phyloP scores from a whole-genome alignment of 2,113 vertebrate species.

The Chloebia gouldiae region DNA sequence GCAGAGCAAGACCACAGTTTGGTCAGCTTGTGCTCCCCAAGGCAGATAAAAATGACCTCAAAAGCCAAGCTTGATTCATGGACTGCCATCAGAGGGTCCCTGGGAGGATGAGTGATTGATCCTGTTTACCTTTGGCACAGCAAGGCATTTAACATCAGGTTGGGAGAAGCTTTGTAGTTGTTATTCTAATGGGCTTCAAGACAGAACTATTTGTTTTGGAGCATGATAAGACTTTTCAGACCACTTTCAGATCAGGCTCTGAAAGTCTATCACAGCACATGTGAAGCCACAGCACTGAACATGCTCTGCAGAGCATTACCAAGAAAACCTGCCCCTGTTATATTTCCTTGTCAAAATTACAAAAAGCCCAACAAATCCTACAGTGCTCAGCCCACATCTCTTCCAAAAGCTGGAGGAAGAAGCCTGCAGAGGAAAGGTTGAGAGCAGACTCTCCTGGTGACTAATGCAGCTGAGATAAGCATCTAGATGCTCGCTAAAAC shows the following conservation, averaged over 20 bases:
- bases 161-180: slow-evolving; percentile 48
- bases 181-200: slow-evolving; percentile 26
- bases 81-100: neutral
- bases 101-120: slow-evolving; percentile 15
- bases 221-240: neutral
- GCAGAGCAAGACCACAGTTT: neutral
- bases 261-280: neutral
- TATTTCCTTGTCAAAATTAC: neutral
- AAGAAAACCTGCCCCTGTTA: neutral
- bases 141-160: slow-evolving; percentile 23
- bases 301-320: neutral
- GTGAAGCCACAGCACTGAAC: neutral
- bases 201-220: slow-evolving; percentile 24
- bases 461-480: slow-evolving; percentile 42
- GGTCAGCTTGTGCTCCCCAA: neutral
- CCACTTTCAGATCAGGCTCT: neutral
- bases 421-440: slow-evolving; percentile 4
- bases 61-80: neutral
- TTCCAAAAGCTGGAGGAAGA: neutral
- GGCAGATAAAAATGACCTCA: slow-evolving; percentile 10
- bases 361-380: neutral
- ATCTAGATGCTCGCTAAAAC: slow-evolving; percentile 59
- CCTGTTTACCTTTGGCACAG: slow-evolving; percentile 37
- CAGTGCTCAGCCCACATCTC: neutral
- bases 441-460: slow-evolving; percentile 40